A percentile compares a stretch with the other conserved stretches of the same genome.
phyloP scores from a whole-genome alignment of 1,140 invertebrate genomes.

The Drosophila biarmipes region DNA sequence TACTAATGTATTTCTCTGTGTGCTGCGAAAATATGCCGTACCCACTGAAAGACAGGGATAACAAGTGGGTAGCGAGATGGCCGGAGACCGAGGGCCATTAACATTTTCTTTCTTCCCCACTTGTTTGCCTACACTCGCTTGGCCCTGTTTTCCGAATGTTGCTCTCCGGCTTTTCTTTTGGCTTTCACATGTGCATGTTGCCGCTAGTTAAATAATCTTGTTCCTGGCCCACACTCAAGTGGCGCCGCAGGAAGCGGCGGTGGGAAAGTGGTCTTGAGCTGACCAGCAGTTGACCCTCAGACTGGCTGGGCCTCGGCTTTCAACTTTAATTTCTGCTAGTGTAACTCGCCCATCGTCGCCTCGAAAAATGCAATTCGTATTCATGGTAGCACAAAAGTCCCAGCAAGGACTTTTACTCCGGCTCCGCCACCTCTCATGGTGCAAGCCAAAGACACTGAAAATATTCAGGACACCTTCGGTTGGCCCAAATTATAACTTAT shows the following conservation, averaged over 20 bases:
- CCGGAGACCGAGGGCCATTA: slow-evolving; percentile 55
- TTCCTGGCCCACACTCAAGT: slow-evolving; percentile 39
- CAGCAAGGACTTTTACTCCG: slow-evolving; percentile 42
- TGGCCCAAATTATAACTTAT: too few species aligned
- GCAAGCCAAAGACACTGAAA: neutral
- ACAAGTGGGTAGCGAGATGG: neutral
- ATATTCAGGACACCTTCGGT: neutral
- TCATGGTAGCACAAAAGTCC: slow-evolving; percentile 46
- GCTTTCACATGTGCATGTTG: slow-evolving; percentile 26
- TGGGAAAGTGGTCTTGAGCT: slow-evolving; percentile 10
- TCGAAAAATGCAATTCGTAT: slow-evolving; percentile 66
- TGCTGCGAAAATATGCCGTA: too few species aligned
- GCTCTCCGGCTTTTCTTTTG: slow-evolving; percentile 5
- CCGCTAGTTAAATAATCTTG: slow-evolving; percentile 58
- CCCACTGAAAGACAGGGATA: neutral
- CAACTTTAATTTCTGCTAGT: slow-evolving; percentile 75
- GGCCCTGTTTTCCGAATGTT: slow-evolving; percentile 38
- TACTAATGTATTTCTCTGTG: too few species aligned
- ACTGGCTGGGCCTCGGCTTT: slow-evolving; percentile 65
- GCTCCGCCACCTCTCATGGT: slow-evolving; percentile 21
- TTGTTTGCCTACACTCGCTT: slow-evolving; percentile 48
- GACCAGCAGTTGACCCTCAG: slow-evolving; percentile 64
- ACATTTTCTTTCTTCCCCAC: slow-evolving; percentile 54
- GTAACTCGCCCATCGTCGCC: slow-evolving; percentile 31
- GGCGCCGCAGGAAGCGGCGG: slow-evolving; percentile 2